Evolutionary conservation across 2,797 vertebrate species (phyloP), one percentile per base, ranked within the genome.

Genomic region (Amblyopsis hoosieri): DNA sequence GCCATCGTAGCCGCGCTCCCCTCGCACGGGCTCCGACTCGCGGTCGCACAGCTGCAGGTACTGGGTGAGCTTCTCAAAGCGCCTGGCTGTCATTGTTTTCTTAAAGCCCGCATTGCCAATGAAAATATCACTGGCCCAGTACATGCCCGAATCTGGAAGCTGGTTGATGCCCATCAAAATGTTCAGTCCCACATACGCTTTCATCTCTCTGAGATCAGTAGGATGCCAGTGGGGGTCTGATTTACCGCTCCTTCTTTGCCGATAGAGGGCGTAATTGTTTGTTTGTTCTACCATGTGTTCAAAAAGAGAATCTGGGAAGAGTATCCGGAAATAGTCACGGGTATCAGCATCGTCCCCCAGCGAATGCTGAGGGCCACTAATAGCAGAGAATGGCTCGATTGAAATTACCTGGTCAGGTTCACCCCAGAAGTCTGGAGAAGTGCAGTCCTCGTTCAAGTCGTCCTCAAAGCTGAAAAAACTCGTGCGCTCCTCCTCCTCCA

Each of bases 251-350:
- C 88, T 91, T 85, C 91, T 92, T 69, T 94, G 93, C 90, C 94
- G 92, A 81, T 94, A 94, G 89, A 93, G 89, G 91, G 94, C 94
- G 91, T 94, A 93, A 85, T 91, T 94, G 89, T 94, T 94, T 91
- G 94, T 94, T 93, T 94, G 93, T 92, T 94, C 92, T 80, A 94
- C 93, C 90, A 94, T 94, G 91, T 93, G 93, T 92, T 94, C 92
- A 90, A 94, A 94, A 86, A 94, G 91, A 83, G 92, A 92, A 90
- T 94, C 92, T 86, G 94, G 94, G 90, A 94, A 94, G 85, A 94
- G 93, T 85, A 93, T 90, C 90, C 90, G 92, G 92, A 94, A 94
- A 92, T 94, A 94, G 92, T 94, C 93, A 83, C 93, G 92, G 87
- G 92, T 90, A 85, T 93, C 92, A 83, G 94, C 93, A 81, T 93